Evolutionary conservation across 2,797 vertebrate genomes (phyloP).

Genomic region (Falco concolor): DNA sequence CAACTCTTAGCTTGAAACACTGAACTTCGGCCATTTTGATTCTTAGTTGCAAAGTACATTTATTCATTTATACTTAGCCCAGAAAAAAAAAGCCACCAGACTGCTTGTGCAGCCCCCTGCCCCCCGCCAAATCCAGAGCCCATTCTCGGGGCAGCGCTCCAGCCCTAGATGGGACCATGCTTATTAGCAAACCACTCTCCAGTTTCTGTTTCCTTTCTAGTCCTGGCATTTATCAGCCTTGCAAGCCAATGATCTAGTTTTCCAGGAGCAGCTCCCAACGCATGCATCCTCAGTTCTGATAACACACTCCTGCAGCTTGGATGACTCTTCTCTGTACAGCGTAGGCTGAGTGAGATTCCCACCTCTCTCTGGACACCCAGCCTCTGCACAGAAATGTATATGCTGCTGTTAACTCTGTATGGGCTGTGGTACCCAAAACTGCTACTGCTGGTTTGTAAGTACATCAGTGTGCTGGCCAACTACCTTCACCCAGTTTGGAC

Average conservation of each 20-base stretch:
- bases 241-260: background rate
- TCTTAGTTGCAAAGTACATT: background rate
- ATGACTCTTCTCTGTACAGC: background rate
- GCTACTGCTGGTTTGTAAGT: background rate
- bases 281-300: background rate
- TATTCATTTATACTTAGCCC: background rate
- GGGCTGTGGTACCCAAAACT: background rate
- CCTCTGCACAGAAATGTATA: background rate
- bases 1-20: background rate
- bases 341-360: background rate
- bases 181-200: background rate
- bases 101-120: background rate
- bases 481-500: background rate
- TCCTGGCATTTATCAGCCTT: background rate
- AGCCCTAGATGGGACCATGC: background rate
- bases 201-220: background rate
- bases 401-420: background rate
- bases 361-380: background rate
- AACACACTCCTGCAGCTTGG: background rate
- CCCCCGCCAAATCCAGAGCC: rapidly evolving
- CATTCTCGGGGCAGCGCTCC: background rate
- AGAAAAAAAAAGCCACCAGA: background rate
- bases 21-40: constrained; percentile 26
- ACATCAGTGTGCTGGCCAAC: background rate
- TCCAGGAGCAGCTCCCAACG: background rate